Conservation (phyloP, 2,797 vertebrate species). For the Gephyroberyx darwinii region DNA sequence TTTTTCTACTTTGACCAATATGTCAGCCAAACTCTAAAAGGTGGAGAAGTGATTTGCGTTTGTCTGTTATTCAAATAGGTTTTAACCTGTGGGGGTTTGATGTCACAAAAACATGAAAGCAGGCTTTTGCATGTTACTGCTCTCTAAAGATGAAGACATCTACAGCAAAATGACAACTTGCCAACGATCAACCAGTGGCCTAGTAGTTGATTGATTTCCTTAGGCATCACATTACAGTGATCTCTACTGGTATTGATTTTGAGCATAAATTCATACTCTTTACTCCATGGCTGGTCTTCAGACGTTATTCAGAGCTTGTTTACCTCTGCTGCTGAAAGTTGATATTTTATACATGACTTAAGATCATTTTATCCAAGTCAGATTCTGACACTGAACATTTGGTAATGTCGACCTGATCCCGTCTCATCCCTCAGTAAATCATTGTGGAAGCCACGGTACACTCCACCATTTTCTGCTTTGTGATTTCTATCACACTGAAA, state of each 20-base stretch:
- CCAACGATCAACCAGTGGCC: neutral
- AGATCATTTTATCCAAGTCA: neutral
- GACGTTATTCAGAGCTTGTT: neutral
- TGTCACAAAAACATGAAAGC: neutral
- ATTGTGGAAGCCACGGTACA: conserved; percentile 29
- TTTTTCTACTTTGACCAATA: no score
- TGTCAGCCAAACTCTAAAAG: no score
- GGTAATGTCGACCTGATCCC: conserved; percentile 4
- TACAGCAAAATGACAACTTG: conserved; percentile 4
- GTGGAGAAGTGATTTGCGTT: no score
- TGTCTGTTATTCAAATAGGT: neutral
- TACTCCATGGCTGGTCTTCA: neutral
- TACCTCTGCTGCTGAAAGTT: neutral
- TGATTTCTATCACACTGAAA: conserved; percentile 67
- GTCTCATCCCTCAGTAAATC: neutral
- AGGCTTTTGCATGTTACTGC: neutral
- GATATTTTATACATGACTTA: neutral
- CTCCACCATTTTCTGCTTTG: conserved; percentile 48
- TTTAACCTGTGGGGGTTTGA: neutral
- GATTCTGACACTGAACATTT: neutral
- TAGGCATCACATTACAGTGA: neutral
- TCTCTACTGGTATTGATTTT: neutral
- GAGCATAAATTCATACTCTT: neutral
- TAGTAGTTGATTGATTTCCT: neutral
- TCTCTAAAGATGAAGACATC: neutral